Evolutionary conservation across 2,113 vertebrate genomes (phyloP).

Genomic region (Paramisgurnus dabryanus): DNA sequence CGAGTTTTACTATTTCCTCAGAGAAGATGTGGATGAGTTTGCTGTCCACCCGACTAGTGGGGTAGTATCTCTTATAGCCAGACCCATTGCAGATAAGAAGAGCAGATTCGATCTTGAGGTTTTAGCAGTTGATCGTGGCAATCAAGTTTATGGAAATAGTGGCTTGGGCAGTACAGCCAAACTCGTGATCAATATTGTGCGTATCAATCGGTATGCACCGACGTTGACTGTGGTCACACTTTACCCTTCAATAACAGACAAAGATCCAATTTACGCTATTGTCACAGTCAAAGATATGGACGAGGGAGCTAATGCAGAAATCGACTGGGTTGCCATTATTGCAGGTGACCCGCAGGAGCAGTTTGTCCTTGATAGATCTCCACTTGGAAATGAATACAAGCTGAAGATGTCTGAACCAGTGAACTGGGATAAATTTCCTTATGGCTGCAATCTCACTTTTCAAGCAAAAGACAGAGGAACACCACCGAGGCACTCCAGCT

Average conservation of each 20-base stretch:
- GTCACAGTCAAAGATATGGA: constrained; percentile 89
- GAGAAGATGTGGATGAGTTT: constrained; percentile 86
- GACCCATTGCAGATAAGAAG: constrained; percentile 81
- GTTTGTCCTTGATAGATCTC: constrained; percentile 84
- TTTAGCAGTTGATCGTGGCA: constrained; percentile 91
- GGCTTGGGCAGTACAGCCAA: constrained; percentile 92
- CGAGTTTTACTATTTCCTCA: constrained; percentile 97
- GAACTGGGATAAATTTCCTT: constrained; percentile 83
- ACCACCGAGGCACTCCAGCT: constrained; percentile 86
- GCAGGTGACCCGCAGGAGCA: constrained; percentile 88
- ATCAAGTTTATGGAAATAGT: constrained; percentile 92
- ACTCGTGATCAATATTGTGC: constrained; percentile 85
- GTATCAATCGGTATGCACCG: constrained; percentile 87
- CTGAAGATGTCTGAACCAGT: constrained; percentile 83
- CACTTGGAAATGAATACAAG: constrained; percentile 84
- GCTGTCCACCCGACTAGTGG: constrained; percentile 94
- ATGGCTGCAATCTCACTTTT: constrained; percentile 90
- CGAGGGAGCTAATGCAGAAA: constrained; percentile 89
- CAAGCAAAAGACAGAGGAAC: constrained; percentile 93
- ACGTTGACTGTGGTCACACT: constrained; percentile 79
- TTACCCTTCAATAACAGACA: constrained; percentile 78
- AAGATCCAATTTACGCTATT: constrained; percentile 83
- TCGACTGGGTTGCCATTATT: constrained; percentile 90
- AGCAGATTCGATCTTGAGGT: constrained; percentile 88
- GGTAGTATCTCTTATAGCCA: constrained; percentile 86